Percentiles rank a stretch among this genome's conserved stretches.
phyloP scores from a whole-genome alignment of 2,797 vertebrate species.

The Spea hammondii region DNA sequence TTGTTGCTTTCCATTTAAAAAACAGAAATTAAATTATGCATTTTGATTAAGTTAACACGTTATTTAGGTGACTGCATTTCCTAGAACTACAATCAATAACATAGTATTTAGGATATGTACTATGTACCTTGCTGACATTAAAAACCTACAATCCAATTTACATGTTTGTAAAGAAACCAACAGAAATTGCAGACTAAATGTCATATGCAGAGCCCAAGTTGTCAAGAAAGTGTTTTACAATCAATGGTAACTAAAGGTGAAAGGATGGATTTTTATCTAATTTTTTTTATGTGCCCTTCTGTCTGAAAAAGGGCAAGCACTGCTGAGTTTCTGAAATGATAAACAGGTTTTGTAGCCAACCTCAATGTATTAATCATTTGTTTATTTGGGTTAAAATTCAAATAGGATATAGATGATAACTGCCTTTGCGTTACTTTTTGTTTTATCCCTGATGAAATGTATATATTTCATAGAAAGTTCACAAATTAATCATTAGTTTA shows the following conservation, averaged over 20 bases:
- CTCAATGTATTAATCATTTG: conserved; percentile 19
- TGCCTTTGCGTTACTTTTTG: background rate
- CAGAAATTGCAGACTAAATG: conserved; percentile 45
- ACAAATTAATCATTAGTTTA: conserved; percentile 14
- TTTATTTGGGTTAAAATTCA: conserved; percentile 36
- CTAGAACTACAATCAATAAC: conserved; percentile 21
- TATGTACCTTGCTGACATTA: conserved; percentile 43
- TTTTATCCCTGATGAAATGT: background rate
- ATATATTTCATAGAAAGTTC: background rate
- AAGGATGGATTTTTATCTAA: conserved; percentile 47
- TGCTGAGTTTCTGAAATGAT: conserved; percentile 36
- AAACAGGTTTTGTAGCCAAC: conserved; percentile 27
- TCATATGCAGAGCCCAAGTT: conserved; percentile 46
- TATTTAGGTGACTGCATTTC: conserved; percentile 15
- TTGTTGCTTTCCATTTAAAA: background rate
- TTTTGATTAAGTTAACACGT: conserved; percentile 7
- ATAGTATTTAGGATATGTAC: conserved; percentile 27
- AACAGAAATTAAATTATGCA: background rate
- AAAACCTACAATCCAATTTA: conserved; percentile 47
- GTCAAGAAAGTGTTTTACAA: conserved; percentile 52
- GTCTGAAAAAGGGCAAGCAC: conserved; percentile 37
- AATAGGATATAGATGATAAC: conserved; percentile 10
- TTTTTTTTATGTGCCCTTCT: conserved; percentile 17
- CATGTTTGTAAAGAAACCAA: conserved; percentile 46
- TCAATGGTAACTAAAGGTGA: conserved; percentile 51